These are phyloP conservation scores for Hydrotaea cyrtoneurina DNA, from an alignment of 2,888 invertebrate species.

Conservation along the genomic window DNA sequence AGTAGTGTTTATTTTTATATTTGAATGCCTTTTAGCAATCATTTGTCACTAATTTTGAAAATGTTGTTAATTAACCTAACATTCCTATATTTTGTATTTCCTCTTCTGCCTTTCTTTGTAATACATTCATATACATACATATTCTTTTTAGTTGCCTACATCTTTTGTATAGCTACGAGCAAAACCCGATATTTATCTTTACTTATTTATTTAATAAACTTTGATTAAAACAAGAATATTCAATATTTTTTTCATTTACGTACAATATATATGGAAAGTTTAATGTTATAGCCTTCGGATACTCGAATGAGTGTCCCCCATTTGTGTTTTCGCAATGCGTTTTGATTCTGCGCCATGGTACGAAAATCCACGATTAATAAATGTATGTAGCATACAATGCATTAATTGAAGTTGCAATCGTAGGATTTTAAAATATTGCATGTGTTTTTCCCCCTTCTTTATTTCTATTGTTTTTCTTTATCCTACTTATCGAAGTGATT, in stretches of 20 bases:
- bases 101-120: slow-evolving; percentile 3
- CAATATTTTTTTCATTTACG: background rate
- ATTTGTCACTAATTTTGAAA: background rate
- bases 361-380: too few relatives aligned
- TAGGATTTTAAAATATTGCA: slow-evolving; percentile 25
- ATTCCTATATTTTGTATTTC: slow-evolving; percentile 33
- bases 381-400: too few relatives aligned
- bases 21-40: background rate
- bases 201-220: slow-evolving; percentile 47
- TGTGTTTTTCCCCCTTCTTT: slow-evolving; percentile 8
- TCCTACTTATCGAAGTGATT: background rate
- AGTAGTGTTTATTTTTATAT: slow-evolving; percentile 18
- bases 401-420: background rate
- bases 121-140: background rate
- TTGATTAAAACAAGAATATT: slow-evolving; percentile 11
- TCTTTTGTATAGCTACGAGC: slow-evolving; percentile 18
- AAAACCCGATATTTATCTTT: background rate
- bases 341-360: too few relatives aligned
- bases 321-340: too few relatives aligned
- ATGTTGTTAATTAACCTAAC: slow-evolving; percentile 27
- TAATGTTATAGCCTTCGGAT: background rate
- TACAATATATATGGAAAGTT: background rate
- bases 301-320: too few relatives aligned
- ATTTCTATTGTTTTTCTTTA: slow-evolving; percentile 6
- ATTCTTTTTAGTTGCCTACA: slow-evolving; percentile 4